phyloP scores from a whole-genome alignment of 1,140 invertebrate species.

The Pemphigus obesinymphae region DNA sequence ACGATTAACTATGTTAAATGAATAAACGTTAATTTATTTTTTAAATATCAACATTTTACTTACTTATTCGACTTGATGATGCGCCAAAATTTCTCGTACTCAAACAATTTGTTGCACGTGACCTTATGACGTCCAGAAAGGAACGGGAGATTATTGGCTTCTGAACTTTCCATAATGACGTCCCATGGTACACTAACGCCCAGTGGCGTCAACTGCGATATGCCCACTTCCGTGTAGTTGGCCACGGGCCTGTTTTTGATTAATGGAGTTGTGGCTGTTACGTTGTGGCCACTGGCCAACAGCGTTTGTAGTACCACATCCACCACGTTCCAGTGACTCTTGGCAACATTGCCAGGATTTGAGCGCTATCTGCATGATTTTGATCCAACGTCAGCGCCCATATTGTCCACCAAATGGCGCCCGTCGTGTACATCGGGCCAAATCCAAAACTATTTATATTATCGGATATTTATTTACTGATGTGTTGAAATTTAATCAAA shows the following conservation, averaged over 20 bases:
- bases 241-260: background rate
- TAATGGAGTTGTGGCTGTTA: slow-evolving; percentile 47
- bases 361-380: slow-evolving; percentile 23
- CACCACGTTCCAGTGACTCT: slow-evolving; percentile 51
- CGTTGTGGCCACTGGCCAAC: slow-evolving; percentile 49
- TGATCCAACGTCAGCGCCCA: background rate
- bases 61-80: background rate
- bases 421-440: no score
- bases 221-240: slow-evolving; percentile 42
- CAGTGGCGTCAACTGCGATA: background rate
- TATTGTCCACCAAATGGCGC: background rate
- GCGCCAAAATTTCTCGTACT: background rate
- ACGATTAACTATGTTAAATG: no score
- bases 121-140: background rate
- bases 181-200: background rate
- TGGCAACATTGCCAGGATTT: slow-evolving; percentile 49
- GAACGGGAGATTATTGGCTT: background rate
- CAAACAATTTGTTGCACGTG: background rate
- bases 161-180: background rate
- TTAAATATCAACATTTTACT: no score
- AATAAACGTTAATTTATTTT: no score
- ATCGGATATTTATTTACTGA: no score
- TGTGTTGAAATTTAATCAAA: no score
- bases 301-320: slow-evolving; percentile 48
- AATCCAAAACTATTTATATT: no score